phyloP scores from a whole-genome alignment of 2,113 vertebrate genomes.

The Neodon shergylaensis region DNA sequence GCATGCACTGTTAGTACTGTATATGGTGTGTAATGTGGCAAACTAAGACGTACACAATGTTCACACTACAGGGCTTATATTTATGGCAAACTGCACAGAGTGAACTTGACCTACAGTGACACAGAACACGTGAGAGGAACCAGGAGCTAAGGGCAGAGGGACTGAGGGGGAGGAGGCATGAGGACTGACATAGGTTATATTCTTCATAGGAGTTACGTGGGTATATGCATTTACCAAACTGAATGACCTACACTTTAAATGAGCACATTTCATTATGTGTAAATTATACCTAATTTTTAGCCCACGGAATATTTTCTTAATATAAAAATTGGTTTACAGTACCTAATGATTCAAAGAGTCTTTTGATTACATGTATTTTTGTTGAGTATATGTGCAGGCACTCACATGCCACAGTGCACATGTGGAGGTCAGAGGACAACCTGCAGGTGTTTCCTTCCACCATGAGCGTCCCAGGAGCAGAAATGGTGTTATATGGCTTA shows the following conservation, averaged over 20 bases:
- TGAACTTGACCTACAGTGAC: neutral
- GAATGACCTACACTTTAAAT: conserved; percentile 37
- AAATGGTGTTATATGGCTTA: neutral
- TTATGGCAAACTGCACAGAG: neutral
- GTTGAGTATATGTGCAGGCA: neutral
- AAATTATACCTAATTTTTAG: conserved; percentile 43
- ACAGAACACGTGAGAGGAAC: neutral
- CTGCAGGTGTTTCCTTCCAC: neutral
- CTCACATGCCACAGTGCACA: neutral
- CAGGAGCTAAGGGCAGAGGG: neutral
- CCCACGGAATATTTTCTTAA: neutral
- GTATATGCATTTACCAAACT: neutral
- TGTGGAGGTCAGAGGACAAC: neutral
- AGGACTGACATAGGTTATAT: neutral
- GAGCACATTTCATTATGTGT: neutral
- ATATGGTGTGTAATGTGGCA: neutral
- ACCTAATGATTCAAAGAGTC: neutral
- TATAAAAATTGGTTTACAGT: conserved; percentile 39
- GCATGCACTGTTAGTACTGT: no score
- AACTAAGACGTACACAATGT: neutral
- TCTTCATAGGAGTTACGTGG: neutral
- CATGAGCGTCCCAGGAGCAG: neutral
- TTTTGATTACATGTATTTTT: neutral
- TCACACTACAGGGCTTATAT: neutral
- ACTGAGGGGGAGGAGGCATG: neutral